These are phyloP conservation scores for Egretta garzetta DNA, from an alignment of 2,113 vertebrate species.

Conservation along the genomic window DNA sequence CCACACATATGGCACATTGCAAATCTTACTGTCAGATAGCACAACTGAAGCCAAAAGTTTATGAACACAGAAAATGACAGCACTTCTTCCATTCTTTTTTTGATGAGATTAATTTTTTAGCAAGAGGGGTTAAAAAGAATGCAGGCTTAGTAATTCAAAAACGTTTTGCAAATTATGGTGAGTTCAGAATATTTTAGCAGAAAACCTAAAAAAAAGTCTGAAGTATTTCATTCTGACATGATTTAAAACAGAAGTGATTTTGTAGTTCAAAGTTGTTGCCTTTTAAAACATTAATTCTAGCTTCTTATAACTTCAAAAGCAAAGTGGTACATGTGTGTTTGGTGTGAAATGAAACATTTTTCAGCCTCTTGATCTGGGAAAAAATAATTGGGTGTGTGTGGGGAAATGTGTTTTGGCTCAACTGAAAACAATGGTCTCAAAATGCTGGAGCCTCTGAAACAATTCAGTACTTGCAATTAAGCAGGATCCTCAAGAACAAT, in stretches of 20 bases:
- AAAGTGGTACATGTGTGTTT: neutral
- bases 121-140: neutral
- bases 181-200: neutral
- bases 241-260: neutral
- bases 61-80: neutral
- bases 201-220: neutral
- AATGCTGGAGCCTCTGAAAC: neutral
- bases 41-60: neutral
- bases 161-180: neutral
- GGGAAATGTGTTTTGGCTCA: neutral
- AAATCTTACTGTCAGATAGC: neutral
- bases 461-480: neutral
- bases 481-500: too few relatives aligned
- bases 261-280: neutral
- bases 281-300: neutral
- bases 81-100: neutral
- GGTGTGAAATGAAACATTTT: neutral
- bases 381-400: neutral
- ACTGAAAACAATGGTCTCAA: neutral
- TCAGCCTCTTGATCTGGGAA: neutral
- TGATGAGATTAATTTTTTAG: neutral
- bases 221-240: neutral
- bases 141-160: neutral
- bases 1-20: rapidly evolving
- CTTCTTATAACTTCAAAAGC: neutral